Evolutionary conservation across 2,888 invertebrate species (phyloP).

Genomic region (Drosophila monieri): DNA sequence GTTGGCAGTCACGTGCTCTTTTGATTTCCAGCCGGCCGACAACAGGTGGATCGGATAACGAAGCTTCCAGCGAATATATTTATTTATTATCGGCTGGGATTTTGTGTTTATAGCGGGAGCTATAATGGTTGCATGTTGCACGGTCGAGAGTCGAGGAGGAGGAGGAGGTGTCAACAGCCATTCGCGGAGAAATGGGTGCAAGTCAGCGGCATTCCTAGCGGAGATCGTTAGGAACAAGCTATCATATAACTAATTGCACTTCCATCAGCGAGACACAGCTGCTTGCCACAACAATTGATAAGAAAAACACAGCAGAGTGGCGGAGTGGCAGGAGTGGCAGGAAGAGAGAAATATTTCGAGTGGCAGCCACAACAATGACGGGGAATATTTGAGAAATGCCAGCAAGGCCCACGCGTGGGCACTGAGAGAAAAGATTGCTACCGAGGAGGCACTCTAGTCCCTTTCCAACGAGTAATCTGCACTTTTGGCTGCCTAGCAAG

Average conservation of each 20-base stretch:
- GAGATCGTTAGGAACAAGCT: slow-evolving; percentile 1
- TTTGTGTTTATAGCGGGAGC: slow-evolving; percentile 7
- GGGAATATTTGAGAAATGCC: slow-evolving; percentile 8
- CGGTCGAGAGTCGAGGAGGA: background rate
- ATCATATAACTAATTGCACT: slow-evolving; percentile 34
- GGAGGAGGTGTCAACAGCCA: slow-evolving; percentile 7
- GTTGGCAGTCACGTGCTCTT: slow-evolving; percentile 58
- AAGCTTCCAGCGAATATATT: no score
- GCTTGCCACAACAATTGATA: slow-evolving; percentile 30
- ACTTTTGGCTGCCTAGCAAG: background rate
- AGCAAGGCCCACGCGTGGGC: slow-evolving; percentile 16
- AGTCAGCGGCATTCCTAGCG: slow-evolving; percentile 18
- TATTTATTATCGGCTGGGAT: slow-evolving; percentile 1
- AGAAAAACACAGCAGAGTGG: slow-evolving; percentile 27
- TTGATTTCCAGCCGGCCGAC: slow-evolving; percentile 57
- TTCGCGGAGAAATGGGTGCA: slow-evolving; percentile 4
- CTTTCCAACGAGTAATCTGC: no score
- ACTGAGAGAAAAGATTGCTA: background rate
- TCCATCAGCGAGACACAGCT: slow-evolving; percentile 5
- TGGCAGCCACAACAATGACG: slow-evolving; percentile 27
- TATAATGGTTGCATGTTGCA: background rate
- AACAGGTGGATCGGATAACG: slow-evolving; percentile 48
- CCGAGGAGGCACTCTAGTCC: no score
- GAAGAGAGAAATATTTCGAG: slow-evolving; percentile 33
- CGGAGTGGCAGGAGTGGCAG: slow-evolving; percentile 9